Conservation (phyloP, 1,140 invertebrate species). For the Calephelis nemesis region DNA sequence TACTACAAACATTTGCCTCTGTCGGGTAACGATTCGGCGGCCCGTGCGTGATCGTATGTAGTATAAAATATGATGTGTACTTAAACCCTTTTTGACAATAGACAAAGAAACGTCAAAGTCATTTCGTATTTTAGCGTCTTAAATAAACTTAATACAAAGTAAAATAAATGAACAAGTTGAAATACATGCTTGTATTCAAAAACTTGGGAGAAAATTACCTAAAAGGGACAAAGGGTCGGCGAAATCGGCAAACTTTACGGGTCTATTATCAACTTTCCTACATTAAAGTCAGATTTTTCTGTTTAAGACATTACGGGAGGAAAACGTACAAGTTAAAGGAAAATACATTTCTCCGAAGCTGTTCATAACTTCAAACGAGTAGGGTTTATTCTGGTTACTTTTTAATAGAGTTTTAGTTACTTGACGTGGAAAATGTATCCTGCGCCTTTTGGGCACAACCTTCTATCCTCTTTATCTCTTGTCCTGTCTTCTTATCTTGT, state of each 20-base stretch:
- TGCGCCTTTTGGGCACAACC: not conserved
- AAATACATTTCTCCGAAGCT: not conserved
- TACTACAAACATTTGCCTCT: too few species aligned
- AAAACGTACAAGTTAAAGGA: not conserved
- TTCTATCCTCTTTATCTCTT: too few species aligned
- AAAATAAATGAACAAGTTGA: not conserved
- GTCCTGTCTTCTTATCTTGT: too few species aligned
- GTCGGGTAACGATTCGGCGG: too few species aligned
- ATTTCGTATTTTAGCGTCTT: too few species aligned
- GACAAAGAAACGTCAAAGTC: too few species aligned
- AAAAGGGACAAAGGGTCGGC: conserved; percentile 9
- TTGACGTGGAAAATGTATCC: not conserved
- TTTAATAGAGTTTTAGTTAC: not conserved
- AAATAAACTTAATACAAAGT: not conserved
- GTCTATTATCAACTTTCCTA: conserved; percentile 17
- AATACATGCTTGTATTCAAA: not conserved
- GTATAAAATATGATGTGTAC: too few species aligned
- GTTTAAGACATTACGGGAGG: not conserved
- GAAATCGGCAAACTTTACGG: conserved; percentile 14
- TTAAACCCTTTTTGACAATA: too few species aligned
- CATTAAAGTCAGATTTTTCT: conserved; percentile 11
- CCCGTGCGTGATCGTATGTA: too few species aligned
- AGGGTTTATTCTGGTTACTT: too few species aligned
- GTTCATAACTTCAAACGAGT: not conserved
- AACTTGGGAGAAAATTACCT: conserved; percentile 13